Base-by-base conservation (phyloP, 1,140 invertebrate species). In the Zelostemma sp. region DNA sequence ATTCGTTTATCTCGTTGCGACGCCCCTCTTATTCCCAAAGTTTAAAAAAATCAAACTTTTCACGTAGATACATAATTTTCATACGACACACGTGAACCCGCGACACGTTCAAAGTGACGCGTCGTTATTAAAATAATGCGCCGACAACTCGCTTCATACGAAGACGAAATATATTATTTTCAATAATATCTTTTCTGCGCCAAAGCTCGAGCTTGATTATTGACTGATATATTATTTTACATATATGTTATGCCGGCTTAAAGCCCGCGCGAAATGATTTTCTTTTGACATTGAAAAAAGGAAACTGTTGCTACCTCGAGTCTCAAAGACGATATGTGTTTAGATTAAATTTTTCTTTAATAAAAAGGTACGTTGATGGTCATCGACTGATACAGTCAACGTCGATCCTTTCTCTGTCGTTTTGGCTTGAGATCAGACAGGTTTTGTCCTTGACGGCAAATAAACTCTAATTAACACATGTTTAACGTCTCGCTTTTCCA, bases 151-250 rank as follows among this genome's bases (percentile, higher is more conserved):
- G 64, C 18, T 35, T 70, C 57, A 18, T 65, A 28, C 11, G 4
- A 38, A 35, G 33, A 53, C 59, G 12, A 16, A 45, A 53, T n/a
- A n/a, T 55, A 59, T 28, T 63, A 60, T 48, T 57, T 64, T 35
- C 49, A 66, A 55, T 66, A 54, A 63, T 59, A 59, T 59, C 51
- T 48, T 18, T 58, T 55, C 33, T 61, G 61, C 57, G 46, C 60
- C 18, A 50, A 65, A 70, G 68, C 68, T 65, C 68, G 57, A 65
- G 58, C 54, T 70, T 48, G 57, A 65, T 62, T 25, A 16, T 62
- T 59, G 64, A 70, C 62, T 70, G 68, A 68, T 74, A 70, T 68
- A 68, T 62, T 51, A 72, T 72, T 72, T 66, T 69, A 75, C 54
- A 71, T 63, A 69, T 61, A 68, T 54, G 38, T 63, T 65, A 35